Evolutionary conservation across 2,888 invertebrate genomes (phyloP).

Genomic region (Orchestes rusci): DNA sequence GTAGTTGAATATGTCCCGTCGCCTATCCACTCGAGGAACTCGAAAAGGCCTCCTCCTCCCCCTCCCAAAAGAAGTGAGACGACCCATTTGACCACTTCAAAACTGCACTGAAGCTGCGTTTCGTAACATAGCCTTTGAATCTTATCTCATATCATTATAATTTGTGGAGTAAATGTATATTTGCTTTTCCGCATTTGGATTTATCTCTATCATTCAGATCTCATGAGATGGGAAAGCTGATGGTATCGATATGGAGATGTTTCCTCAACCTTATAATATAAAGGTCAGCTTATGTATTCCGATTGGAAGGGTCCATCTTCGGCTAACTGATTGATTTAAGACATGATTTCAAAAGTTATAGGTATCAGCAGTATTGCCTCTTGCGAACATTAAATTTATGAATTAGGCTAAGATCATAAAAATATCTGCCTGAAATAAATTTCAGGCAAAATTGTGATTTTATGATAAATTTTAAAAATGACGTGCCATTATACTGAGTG

Average conservation of each 20-base stretch:
- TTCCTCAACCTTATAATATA: too few species aligned
- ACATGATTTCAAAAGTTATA: conserved; percentile 15
- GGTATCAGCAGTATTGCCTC: conserved; percentile 9
- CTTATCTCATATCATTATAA: conserved; percentile 16
- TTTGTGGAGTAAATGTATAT: not conserved
- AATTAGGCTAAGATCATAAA: conserved; percentile 6
- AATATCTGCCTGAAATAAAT: conserved; percentile 9
- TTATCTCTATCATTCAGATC: not conserved
- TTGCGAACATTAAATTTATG: conserved; percentile 7
- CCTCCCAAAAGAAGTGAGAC: conserved; percentile 82
- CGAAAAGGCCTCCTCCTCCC: conserved; percentile 75
- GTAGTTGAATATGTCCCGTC: conserved; percentile 47
- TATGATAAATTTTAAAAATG: conserved; percentile 13
- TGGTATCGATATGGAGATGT: too few species aligned
- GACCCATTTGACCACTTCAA: conserved; percentile 63
- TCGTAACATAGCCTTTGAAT: conserved; percentile 24
- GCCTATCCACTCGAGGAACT: conserved; percentile 35
- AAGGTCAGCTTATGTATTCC: not conserved
- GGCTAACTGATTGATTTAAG: conserved; percentile 4
- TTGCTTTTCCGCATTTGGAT: too few species aligned
- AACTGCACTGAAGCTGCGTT: conserved; percentile 41
- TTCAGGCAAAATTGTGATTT: conserved; percentile 20
- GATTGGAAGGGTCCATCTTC: not conserved
- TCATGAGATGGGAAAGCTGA: too few species aligned
- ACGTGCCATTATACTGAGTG: conserved; percentile 18